A percentile compares a stretch with the other conserved stretches of the same genome.
phyloP scores from a whole-genome alignment of 2,888 invertebrate species.

The Pollenia amentaria region DNA sequence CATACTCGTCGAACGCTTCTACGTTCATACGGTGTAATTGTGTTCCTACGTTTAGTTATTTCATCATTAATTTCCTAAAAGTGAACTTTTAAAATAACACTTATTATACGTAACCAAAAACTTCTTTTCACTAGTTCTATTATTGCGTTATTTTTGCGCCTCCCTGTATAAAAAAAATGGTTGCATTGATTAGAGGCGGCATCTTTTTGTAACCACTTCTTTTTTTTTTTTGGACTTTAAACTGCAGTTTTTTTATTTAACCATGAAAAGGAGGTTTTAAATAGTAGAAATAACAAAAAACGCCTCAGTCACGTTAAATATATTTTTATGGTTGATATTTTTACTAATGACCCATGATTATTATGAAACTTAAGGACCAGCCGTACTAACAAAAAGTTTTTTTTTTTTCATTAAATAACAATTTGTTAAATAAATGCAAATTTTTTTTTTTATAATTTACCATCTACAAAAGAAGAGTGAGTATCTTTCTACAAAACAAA shows the following conservation, averaged over 20 bases:
- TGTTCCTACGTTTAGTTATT: too few species aligned
- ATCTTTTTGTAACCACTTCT: not conserved
- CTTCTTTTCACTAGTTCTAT: too few species aligned
- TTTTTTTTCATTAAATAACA: not conserved
- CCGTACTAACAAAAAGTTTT: not conserved
- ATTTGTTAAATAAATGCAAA: constrained; percentile 40
- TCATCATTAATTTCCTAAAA: too few species aligned
- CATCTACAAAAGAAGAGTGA: too few species aligned
- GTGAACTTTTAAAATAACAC: too few species aligned
- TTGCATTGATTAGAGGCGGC: constrained; percentile 65
- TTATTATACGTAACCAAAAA: too few species aligned
- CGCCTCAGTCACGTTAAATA: constrained; percentile 56
- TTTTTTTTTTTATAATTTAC: not conserved
- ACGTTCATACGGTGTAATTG: too few species aligned
- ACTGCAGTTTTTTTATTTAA: not conserved
- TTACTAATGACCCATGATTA: constrained; percentile 53
- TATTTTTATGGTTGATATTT: constrained; percentile 61
- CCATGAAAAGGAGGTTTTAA: constrained; percentile 23
- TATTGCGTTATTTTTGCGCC: too few species aligned
- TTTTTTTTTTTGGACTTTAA: not conserved
- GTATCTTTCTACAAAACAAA: constrained; percentile 10
- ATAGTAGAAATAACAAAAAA: not conserved
- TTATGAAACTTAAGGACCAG: constrained; percentile 12
- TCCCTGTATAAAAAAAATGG: constrained; percentile 22
- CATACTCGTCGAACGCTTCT: too few species aligned